These are phyloP conservation scores for Micromys minutus DNA, from an alignment of 2,113 vertebrate species.

Conservation along the genomic window DNA sequence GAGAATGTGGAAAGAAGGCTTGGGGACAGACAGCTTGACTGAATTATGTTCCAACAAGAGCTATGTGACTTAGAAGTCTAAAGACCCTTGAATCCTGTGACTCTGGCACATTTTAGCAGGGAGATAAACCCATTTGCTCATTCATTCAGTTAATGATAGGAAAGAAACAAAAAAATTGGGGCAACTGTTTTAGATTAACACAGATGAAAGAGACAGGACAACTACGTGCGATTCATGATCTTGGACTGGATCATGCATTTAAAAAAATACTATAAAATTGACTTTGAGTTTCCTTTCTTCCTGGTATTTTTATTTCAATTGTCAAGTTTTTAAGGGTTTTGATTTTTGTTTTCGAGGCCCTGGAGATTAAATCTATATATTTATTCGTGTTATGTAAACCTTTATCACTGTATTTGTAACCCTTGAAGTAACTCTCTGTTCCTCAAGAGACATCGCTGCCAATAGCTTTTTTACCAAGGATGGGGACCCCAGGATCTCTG, in stretches of 20 bases:
- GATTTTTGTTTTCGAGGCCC: background rate
- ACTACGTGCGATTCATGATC: background rate
- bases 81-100: background rate
- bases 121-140: background rate
- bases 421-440: no score
- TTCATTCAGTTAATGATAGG: background rate
- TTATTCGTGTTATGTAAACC: background rate
- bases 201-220: slow-evolving; percentile 29
- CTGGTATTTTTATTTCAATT: background rate
- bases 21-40: background rate
- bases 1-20: background rate
- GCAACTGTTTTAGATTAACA: slow-evolving; percentile 9
- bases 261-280: background rate
- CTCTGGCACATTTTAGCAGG: background rate
- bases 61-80: background rate
- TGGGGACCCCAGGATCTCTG: background rate
- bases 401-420: background rate
- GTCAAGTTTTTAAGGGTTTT: background rate
- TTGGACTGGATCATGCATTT: background rate
- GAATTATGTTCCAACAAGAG: background rate
- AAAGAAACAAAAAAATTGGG: background rate
- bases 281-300: background rate
- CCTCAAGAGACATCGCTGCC: background rate
- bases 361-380: background rate
- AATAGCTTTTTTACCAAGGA: background rate